Percentiles rank a stretch among this genome's conserved stretches.
Conservation (phyloP, 2,888 invertebrate species). For the Drosophila maculinotata region DNA sequence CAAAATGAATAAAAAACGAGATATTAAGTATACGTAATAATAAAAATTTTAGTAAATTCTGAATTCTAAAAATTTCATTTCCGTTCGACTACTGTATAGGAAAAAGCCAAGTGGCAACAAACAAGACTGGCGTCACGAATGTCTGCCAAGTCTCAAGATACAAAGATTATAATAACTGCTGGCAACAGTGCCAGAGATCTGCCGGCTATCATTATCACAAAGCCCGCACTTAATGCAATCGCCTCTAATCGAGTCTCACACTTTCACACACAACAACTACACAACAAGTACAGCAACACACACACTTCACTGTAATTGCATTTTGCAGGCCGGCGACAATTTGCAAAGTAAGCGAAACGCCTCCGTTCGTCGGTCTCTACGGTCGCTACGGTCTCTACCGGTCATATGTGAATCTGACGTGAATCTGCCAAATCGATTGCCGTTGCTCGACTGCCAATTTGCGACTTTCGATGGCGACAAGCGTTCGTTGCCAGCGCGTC, state of each 20-base stretch:
- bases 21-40: no score
- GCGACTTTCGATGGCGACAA: conserved; percentile 45
- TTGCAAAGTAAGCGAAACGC: conserved; percentile 31
- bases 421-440: conserved; percentile 62
- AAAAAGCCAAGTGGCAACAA: conserved; percentile 25
- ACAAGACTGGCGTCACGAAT: conserved; percentile 50
- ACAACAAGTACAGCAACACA: neutral
- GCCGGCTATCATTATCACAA: conserved; percentile 28
- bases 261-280: conserved; percentile 16
- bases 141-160: conserved; percentile 51
- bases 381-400: no score
- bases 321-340: conserved; percentile 44
- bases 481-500: conserved; percentile 51
- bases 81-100: conserved; percentile 8
- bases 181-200: conserved; percentile 3
- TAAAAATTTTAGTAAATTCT: no score
- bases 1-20: no score
- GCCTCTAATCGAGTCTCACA: conserved; percentile 35
- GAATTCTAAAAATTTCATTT: no score
- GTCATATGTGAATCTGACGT: conserved; percentile 31
- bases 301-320: conserved; percentile 25
- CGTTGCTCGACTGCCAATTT: conserved; percentile 26
- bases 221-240: conserved; percentile 22
- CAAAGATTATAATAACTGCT: conserved; percentile 31
- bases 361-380: conserved; percentile 9